phyloP scores from a whole-genome alignment of 2,888 invertebrate species.

The Limnephilus auricula region DNA sequence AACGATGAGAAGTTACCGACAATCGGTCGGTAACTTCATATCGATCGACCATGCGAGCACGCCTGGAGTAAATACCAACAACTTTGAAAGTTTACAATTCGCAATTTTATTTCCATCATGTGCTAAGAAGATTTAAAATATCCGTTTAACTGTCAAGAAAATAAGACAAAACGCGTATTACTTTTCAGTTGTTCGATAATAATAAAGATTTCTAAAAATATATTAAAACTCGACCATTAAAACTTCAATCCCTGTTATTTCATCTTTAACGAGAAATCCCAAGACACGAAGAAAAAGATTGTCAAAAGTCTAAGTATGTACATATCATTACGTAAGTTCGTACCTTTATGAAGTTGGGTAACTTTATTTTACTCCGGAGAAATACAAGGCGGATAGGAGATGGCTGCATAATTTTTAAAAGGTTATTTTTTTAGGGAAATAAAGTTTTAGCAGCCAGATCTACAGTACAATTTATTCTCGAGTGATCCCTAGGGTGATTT shows the following conservation, averaged over 20 bases:
- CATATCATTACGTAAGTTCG: not conserved
- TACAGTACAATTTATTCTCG: not conserved
- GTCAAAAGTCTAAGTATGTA: not conserved
- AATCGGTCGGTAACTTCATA: no score
- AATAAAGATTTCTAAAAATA: no score
- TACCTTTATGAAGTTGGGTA: not conserved
- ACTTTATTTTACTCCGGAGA: not conserved
- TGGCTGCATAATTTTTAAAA: not conserved
- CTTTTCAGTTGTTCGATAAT: not conserved
- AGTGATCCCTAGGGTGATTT: not conserved
- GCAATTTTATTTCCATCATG: not conserved
- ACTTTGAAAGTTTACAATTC: not conserved
- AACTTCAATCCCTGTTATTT: not conserved
- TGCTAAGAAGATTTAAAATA: not conserved
- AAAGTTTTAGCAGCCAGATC: not conserved
- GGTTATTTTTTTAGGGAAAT: not conserved
- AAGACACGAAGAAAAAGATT: not conserved
- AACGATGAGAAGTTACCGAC: no score
- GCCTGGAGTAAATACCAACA: no score
- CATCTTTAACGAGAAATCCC: not conserved
- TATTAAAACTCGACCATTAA: not conserved
- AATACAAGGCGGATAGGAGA: not conserved
- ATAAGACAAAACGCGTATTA: not conserved
- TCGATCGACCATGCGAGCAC: no score
- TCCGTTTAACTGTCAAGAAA: not conserved